phyloP scores from a whole-genome alignment of 1,140 invertebrate species.

The Lordiphosa stackelbergi region DNA sequence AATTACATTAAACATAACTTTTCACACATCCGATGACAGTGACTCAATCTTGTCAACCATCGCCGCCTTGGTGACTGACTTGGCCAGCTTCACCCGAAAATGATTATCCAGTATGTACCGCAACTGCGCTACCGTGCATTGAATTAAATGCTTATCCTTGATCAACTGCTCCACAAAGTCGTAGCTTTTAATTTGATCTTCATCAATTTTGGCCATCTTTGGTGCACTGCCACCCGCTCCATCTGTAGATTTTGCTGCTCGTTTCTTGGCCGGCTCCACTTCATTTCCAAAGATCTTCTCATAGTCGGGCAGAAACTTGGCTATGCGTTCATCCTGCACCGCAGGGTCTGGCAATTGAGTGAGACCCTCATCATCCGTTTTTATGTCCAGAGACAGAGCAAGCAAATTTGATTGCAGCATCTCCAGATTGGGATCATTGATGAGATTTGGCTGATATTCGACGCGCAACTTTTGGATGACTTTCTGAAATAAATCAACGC shows the following conservation, averaged over 20 bases:
- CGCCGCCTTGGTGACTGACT: slow-evolving; percentile 27
- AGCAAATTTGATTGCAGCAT: slow-evolving; percentile 60
- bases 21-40: no score
- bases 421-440: slow-evolving; percentile 66
- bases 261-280: slow-evolving; percentile 42
- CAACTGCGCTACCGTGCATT: slow-evolving; percentile 50
- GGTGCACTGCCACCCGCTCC: slow-evolving; percentile 18
- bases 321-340: slow-evolving; percentile 63
- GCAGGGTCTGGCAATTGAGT: slow-evolving; percentile 51
- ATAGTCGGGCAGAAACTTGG: slow-evolving; percentile 45
- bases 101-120: slow-evolving; percentile 44
- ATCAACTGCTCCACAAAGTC: slow-evolving; percentile 42
- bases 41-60: slow-evolving; percentile 42
- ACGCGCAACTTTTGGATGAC: slow-evolving; percentile 62
- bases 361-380: slow-evolving; percentile 36
- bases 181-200: slow-evolving; percentile 25
- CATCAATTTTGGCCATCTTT: slow-evolving; percentile 54
- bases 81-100: slow-evolving; percentile 25
- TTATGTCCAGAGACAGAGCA: slow-evolving; percentile 58
- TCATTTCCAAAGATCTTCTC: slow-evolving; percentile 51
- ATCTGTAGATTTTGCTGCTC: slow-evolving; percentile 7
- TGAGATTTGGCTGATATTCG: slow-evolving; percentile 61
- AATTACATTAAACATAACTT: no score
- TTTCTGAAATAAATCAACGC: slow-evolving; percentile 59
- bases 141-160: slow-evolving; percentile 22